Percentiles rank a stretch among this genome's conserved stretches.
Conservation (phyloP, 2,888 invertebrate genomes). For the Sphinx pinastri region DNA sequence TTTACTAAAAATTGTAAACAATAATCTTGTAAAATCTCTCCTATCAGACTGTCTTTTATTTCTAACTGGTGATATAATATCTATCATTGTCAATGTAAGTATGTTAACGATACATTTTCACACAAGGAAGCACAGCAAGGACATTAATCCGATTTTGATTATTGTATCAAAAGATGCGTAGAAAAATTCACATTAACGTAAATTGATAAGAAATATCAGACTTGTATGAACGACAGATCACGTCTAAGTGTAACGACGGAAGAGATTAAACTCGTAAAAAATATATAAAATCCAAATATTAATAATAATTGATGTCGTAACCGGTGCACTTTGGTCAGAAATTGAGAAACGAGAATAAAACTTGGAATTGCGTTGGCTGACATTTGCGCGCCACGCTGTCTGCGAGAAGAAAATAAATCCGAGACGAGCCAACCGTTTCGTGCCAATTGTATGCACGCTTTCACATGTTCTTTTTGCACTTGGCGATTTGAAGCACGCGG, state of each 20-base stretch:
- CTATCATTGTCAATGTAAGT: not conserved
- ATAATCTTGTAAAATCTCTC: too few species aligned
- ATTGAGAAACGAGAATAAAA: conserved; percentile 26
- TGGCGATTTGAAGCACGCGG: conserved; percentile 22
- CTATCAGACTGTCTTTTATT: not conserved
- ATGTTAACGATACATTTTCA: not conserved
- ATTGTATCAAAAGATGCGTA: not conserved
- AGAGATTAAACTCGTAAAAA: conserved; percentile 46
- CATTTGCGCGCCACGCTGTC: conserved; percentile 78
- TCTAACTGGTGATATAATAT: not conserved
- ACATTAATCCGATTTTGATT: not conserved
- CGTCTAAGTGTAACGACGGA: conserved; percentile 47
- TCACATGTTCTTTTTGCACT: conserved; percentile 30
- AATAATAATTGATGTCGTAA: conserved; percentile 67
- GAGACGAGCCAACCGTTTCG: conserved; percentile 50
- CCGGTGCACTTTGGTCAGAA: conserved; percentile 50
- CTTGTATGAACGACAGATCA: conserved; percentile 35
- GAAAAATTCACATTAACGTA: not conserved
- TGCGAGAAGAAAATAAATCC: conserved; percentile 53
- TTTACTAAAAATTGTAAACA: too few species aligned
- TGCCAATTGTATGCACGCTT: conserved; percentile 46
- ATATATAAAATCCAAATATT: conserved; percentile 53
- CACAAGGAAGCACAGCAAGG: not conserved
- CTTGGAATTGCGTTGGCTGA: conserved; percentile 55
- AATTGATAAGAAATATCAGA: not conserved